phyloP scores from a whole-genome alignment of 2,113 vertebrate genomes.

The Paratilapia polleni region DNA sequence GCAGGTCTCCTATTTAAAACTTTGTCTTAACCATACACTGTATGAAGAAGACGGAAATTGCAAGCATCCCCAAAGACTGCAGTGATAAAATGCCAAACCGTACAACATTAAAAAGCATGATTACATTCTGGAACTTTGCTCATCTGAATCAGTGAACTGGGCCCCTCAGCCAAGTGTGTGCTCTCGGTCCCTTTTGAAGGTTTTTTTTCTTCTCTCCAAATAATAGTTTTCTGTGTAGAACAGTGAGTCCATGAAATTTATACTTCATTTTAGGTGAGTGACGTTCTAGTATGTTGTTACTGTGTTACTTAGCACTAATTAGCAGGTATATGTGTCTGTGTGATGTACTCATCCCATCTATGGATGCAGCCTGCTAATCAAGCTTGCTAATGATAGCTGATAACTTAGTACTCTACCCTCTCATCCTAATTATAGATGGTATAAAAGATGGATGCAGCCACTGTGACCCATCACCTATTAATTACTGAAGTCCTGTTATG shows the following conservation, averaged over 20 bases:
- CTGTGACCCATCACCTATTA: background rate
- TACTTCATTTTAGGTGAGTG: background rate
- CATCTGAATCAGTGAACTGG: background rate
- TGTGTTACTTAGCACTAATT: background rate
- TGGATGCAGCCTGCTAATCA: no score
- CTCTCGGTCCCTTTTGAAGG: accelerated
- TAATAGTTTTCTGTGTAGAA: background rate
- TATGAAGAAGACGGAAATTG: background rate
- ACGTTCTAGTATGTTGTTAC: background rate
- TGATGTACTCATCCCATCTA: background rate
- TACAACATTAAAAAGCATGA: accelerated
- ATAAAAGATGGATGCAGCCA: background rate
- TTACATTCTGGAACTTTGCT: background rate
- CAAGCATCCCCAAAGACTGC: background rate
- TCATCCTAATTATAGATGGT: background rate
- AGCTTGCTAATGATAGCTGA: background rate
- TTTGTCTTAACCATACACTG: background rate
- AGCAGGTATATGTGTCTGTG: background rate
- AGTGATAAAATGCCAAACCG: background rate
- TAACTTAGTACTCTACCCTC: background rate
- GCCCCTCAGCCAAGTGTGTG: background rate
- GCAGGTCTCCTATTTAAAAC: background rate
- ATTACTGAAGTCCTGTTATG: background rate
- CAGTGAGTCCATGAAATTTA: background rate
- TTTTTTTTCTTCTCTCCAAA: background rate